phyloP scores from a whole-genome alignment of 1,140 invertebrate genomes.

The silkworm (Bombyx mori) region ASM3026992v2 NC_085121.1:1878001-1878500 shows the following conservation, averaged over 20 bases:
- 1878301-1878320: no score
- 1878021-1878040: slow-evolving; percentile 84
- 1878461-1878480: no score
- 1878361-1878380: no score
- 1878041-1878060: slow-evolving; percentile 94
- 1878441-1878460: no score
- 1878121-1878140: slow-evolving; percentile 96
- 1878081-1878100: slow-evolving; percentile 98
- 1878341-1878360: no score
- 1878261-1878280: slow-evolving; percentile 73
- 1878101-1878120: slow-evolving; percentile 96
- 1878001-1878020: no score
- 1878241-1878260: slow-evolving; percentile 96
- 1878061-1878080: slow-evolving; percentile 98
- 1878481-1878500: no score
- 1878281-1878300: no score
- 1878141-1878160: slow-evolving; percentile 95
- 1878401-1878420: no score
- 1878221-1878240: slow-evolving; percentile 93
- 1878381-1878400: no score
- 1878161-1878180: slow-evolving; percentile 96
- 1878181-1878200: slow-evolving; percentile 98
- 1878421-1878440: no score
- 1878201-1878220: slow-evolving; percentile 87
- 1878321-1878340: no score